These are phyloP conservation scores for Melieria omissa DNA, from an alignment of 2,888 invertebrate genomes.

Conservation along the genomic window DNA sequence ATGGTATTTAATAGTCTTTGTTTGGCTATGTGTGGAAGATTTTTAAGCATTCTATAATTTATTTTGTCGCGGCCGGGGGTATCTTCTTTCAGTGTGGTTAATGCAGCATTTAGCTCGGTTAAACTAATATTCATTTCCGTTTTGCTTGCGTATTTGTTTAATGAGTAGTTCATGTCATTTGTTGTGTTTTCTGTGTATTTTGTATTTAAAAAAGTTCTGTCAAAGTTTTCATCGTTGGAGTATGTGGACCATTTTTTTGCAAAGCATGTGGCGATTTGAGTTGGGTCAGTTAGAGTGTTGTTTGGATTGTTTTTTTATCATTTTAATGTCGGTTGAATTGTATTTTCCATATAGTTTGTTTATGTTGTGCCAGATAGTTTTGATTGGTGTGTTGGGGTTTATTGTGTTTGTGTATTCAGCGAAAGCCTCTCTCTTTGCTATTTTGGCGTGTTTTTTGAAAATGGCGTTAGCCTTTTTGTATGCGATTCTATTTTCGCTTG, in stretches of 20 bases:
- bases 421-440: not conserved
- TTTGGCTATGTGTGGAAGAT: not conserved
- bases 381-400: not conserved
- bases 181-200: not conserved
- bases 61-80: constrained; percentile 15
- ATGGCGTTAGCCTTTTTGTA: constrained; percentile 2
- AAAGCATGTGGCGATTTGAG: constrained; percentile 10
- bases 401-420: constrained; percentile 6
- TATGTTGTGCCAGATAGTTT: not conserved
- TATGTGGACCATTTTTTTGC: constrained; percentile 5
- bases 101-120: not conserved
- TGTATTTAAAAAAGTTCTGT: not conserved
- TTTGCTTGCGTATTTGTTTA: no score
- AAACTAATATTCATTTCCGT: no score
- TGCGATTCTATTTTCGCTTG: not conserved
- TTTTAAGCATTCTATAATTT: constrained; percentile 15
- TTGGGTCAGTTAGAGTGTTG: not conserved
- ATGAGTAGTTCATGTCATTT: no score
- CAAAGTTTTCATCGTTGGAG: constrained; percentile 9
- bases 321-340: no score
- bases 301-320: not conserved
- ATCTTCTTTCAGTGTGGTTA: constrained; percentile 16
- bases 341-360: constrained; percentile 2
- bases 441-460: not conserved
- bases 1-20: no score